These are phyloP conservation scores for Ditylenchus weischeri DNA, from an alignment of 2,888 invertebrate species.

Conservation along the genomic window DNA sequence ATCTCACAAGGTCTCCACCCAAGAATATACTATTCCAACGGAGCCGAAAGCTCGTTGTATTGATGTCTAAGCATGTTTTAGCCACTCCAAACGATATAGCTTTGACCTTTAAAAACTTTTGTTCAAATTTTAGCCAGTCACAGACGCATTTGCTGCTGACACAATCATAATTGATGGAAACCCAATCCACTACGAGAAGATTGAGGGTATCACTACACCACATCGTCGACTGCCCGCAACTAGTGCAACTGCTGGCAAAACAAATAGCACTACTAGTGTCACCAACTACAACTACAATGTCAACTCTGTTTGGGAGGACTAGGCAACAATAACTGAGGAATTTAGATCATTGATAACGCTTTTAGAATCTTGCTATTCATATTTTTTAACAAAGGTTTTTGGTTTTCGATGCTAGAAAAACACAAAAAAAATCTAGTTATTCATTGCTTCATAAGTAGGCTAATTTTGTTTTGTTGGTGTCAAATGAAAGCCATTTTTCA, in stretches of 20 bases:
- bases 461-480: too few relatives aligned
- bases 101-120: neutral
- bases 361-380: too few relatives aligned
- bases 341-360: too few relatives aligned
- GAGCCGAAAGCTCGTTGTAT: neutral
- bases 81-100: neutral
- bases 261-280: neutral
- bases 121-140: neutral
- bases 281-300: slow-evolving; percentile 21
- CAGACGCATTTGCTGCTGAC: neutral
- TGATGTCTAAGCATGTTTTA: too few relatives aligned
- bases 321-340: neutral
- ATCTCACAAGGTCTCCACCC: too few relatives aligned
- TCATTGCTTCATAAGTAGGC: too few relatives aligned
- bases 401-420: too few relatives aligned
- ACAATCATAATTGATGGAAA: slow-evolving; percentile 14
- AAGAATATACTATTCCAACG: too few relatives aligned
- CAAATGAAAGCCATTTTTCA: too few relatives aligned
- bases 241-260: slow-evolving; percentile 1
- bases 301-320: slow-evolving; percentile 32
- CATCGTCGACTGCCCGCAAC: slow-evolving; percentile 10
- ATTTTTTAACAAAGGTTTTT: too few relatives aligned
- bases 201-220: slow-evolving; percentile 23
- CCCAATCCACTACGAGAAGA: slow-evolving; percentile 26
- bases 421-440: too few relatives aligned